A percentile compares a stretch with the other conserved stretches of the same genome.
These are phyloP conservation scores for Oeneis ivallda DNA, from an alignment of 2,888 invertebrate species.

Conservation along the genomic window DNA sequence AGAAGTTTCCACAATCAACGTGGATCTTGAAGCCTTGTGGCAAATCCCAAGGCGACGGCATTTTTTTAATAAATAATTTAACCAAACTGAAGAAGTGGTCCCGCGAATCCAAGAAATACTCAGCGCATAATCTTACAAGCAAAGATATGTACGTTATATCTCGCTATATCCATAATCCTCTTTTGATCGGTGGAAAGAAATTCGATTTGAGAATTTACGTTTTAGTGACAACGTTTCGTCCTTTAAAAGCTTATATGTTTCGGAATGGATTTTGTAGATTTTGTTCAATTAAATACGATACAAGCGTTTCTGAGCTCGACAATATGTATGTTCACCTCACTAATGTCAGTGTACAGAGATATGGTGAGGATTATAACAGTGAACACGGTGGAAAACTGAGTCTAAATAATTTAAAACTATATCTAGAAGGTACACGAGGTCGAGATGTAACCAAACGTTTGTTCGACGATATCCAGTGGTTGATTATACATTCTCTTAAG, in stretches of 20 bases:
- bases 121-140: conserved; percentile 88
- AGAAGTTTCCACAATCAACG: conserved; percentile 95
- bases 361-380: conserved; percentile 96
- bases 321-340: conserved; percentile 97
- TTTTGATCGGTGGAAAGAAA: conserved; percentile 97
- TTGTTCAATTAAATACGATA: conserved; percentile 97
- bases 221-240: conserved; percentile 95
- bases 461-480: conserved; percentile 93
- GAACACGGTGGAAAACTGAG: conserved; percentile 97
- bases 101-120: conserved; percentile 91
- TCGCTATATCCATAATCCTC: conserved; percentile 97
- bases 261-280: conserved; percentile 97
- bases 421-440: conserved; percentile 94
- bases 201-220: conserved; percentile 96
- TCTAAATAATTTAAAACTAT: conserved; percentile 93
- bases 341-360: conserved; percentile 98
- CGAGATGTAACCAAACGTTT: conserved; percentile 93
- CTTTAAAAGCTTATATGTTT: conserved; percentile 95
- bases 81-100: conserved; percentile 96
- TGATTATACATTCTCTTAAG: conserved; percentile 95
- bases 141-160: conserved; percentile 98
- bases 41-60: conserved; percentile 96
- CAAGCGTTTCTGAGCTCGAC: conserved; percentile 91
- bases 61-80: conserved; percentile 96
- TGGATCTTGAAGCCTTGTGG: conserved; percentile 99